Base-by-base conservation (phyloP, 1,140 invertebrate species). In the Harlomillsia oculata region DNA sequence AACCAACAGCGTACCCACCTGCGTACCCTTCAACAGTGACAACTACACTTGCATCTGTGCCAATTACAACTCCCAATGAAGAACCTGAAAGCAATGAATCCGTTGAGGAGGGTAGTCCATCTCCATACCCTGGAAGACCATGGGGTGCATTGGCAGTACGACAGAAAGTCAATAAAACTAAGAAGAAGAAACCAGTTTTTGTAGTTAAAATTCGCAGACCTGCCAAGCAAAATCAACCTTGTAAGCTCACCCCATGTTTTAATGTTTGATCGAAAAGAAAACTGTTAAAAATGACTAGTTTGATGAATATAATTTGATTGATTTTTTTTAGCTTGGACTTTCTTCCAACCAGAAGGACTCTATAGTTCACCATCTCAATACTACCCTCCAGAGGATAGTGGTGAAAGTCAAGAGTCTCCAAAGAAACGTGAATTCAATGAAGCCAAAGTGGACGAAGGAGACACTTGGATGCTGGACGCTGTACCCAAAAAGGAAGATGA, bases 151-250 rank as follows among this genome's bases (percentile, higher is more conserved):
- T 57, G 25, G 55, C 45, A 16, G 46, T 40, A 21, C 28, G 21
- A 26, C 39, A 36, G 18, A 26, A 21, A 14, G 30, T 9, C 9
- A 25, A 26, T 45, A 28, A 32, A 32, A 48, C 30, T 28, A 48
- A 39, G 53, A 62, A 37, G 25, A 52, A 51, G 41, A 62, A 62
- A 25, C 60, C 60, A 29, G 16, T 36, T 39, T 48, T 59, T 18
- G 56, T 62, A 2, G 55, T 62, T 0, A 59, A 59, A 43, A 53
- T 59, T 18, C 30, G 56, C n/a, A 39, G 56, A 39, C 56, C 56
- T 32, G 49, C 29, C 2, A 53, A 59, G 25, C 37, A 52, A 29
- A 48, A 57, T 41, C 44, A 30, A 18, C 32, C 29, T 3, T 40
- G 56, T 59, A 53, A 43, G 41, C n/a, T 3, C 21, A 46, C n/a